phyloP scores from a whole-genome alignment of 1,140 invertebrate species.

The Agrilus planipennis region DNA sequence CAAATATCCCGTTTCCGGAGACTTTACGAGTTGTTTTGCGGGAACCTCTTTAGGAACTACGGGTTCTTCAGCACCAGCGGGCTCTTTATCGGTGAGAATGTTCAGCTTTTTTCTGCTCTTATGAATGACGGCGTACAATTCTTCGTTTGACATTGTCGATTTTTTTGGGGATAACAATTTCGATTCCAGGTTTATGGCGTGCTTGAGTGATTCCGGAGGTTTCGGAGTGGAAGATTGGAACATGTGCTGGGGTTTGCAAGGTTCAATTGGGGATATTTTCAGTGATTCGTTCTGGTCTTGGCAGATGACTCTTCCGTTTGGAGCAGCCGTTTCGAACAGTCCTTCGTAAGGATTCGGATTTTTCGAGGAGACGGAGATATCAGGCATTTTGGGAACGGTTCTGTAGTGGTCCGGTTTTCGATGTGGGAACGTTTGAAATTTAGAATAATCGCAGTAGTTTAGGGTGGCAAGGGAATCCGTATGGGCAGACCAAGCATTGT shows the following conservation, averaged over 20 bases:
- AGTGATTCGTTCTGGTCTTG: conserved; percentile 32
- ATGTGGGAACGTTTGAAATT: no score
- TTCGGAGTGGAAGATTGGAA: conserved; percentile 49
- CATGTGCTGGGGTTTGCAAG: conserved; percentile 33
- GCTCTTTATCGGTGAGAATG: conserved; percentile 43
- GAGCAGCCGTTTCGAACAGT: not conserved
- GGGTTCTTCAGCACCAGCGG: conserved; percentile 38
- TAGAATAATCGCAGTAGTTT: no score
- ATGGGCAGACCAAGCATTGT: no score
- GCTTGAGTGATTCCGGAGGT: conserved; percentile 19
- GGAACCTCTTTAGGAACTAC: conserved; percentile 30
- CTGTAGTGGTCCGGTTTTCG: no score
- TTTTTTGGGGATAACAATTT: conserved; percentile 48
- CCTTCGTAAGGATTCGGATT: no score
- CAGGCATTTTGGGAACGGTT: no score
- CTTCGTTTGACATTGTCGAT: conserved; percentile 63
- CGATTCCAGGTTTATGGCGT: conserved; percentile 26
- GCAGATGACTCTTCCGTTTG: not conserved
- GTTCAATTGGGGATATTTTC: conserved; percentile 52
- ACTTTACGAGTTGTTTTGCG: conserved; percentile 31
- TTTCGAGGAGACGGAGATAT: no score
- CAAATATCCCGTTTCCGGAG: conserved; percentile 44
- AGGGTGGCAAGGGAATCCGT: no score
- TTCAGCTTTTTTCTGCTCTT: conserved; percentile 65
- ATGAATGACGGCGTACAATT: conserved; percentile 64